Conservation (phyloP, 2,113 vertebrate genomes). For the Nymphicus hollandicus region DNA sequence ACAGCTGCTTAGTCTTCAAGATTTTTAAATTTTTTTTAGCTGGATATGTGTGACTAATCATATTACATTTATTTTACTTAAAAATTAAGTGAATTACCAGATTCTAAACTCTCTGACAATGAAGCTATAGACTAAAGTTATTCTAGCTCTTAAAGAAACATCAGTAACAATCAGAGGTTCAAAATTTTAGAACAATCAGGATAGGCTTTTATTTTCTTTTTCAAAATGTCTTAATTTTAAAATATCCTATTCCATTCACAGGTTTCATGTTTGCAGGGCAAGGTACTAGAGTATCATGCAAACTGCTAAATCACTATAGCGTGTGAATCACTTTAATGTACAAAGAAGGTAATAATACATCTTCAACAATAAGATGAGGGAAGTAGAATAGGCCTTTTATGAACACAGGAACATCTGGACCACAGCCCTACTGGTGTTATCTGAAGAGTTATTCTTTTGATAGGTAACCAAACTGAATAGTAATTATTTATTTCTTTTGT, state of each 20-base stretch:
- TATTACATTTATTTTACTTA: not conserved
- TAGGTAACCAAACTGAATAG: not conserved
- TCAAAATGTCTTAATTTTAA: not conserved
- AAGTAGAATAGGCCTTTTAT: not conserved
- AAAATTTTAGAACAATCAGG: not conserved
- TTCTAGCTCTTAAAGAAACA: not conserved
- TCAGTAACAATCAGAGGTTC: not conserved
- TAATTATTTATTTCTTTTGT: not conserved
- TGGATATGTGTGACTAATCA: not conserved
- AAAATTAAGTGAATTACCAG: not conserved
- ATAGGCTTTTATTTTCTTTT: not conserved
- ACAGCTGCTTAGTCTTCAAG: not conserved
- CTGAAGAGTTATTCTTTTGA: not conserved
- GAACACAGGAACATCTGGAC: not conserved
- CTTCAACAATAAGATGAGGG: not conserved
- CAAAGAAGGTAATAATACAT: fast-evolving
- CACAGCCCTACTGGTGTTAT: not conserved
- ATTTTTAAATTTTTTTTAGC: not conserved
- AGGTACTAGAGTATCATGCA: not conserved
- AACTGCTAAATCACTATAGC: not conserved
- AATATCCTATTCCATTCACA: not conserved
- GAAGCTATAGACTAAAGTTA: not conserved
- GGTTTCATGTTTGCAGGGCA: not conserved
- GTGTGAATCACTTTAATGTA: not conserved
- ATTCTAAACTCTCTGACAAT: not conserved